Conservation (phyloP, 92 coral and sea anemone genomes). For the Heteractis magnifica region DNA sequence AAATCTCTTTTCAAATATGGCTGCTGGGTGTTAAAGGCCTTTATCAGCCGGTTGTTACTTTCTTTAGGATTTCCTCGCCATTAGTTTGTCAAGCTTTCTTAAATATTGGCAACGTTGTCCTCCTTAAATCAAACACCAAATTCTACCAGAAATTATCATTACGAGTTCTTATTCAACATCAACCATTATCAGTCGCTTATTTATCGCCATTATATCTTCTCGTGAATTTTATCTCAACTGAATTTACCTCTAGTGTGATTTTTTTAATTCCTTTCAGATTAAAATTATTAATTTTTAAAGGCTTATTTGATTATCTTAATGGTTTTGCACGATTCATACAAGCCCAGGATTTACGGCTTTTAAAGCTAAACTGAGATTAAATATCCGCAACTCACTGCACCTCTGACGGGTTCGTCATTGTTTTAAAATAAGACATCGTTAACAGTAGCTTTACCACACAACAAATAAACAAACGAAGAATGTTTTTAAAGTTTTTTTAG, state of each 20-base stretch:
- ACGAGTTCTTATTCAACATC: slow-evolving; percentile 3
- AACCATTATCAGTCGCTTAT: not conserved
- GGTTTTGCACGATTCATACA: not conserved
- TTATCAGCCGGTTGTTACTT: not conserved
- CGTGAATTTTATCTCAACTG: not conserved
- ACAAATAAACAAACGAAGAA: not conserved
- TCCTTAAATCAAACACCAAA: slow-evolving; percentile 10
- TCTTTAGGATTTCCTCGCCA: not conserved
- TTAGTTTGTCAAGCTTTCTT: slow-evolving; percentile 14
- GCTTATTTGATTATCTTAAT: not conserved
- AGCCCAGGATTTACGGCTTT: not conserved
- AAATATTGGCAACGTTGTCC: not conserved
- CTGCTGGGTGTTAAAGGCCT: slow-evolving; percentile 4
- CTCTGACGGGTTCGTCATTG: not conserved
- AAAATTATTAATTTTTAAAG: not conserved
- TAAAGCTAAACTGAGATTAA: not conserved
- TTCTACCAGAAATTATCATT: not conserved
- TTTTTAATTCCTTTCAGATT: not conserved
- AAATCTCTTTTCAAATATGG: not conserved
- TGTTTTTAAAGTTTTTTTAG: slow-evolving; percentile 1
- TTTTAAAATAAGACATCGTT: not conserved
- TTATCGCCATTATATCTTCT: not conserved
- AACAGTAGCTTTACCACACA: slow-evolving; percentile 45
- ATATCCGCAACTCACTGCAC: slow-evolving; percentile 3
- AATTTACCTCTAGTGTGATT: not conserved